A percentile compares a stretch with the other conserved stretches of the same genome.
Evolutionary conservation across 2,888 invertebrate genomes (phyloP).

Genomic region (Polydesmus complanatus): DNA sequence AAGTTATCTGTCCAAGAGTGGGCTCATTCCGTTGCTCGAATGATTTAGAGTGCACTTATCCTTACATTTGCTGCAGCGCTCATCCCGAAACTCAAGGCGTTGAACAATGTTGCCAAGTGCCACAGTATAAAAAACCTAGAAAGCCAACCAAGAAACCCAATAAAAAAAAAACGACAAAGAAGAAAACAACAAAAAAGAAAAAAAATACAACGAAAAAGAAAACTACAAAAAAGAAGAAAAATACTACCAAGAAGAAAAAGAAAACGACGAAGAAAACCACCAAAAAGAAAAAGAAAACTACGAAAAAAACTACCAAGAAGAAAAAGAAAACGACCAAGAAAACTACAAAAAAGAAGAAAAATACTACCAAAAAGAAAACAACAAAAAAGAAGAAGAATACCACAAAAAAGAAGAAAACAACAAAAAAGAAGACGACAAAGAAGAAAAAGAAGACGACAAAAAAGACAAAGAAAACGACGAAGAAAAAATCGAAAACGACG

Average conservation of each 20-base stretch:
- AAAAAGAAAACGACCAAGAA: not conserved
- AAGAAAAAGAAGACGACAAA: not conserved
- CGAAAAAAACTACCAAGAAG: not conserved
- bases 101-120: not conserved
- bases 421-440: not conserved
- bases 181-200: not conserved
- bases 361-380: not conserved
- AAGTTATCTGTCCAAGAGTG: not conserved
- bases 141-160: not conserved
- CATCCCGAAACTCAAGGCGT: not conserved
- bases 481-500: not conserved
- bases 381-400: not conserved
- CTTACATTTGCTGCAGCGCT: not conserved
- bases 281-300: not conserved
- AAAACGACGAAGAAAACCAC: not conserved
- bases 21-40: not conserved
- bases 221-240: not conserved
- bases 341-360: not conserved
- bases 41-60: not conserved
- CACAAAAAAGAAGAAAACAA: not conserved
- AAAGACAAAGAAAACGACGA: not conserved
- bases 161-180: not conserved
- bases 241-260: not conserved
- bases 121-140: not conserved
- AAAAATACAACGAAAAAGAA: not conserved